A percentile compares a stretch with the other conserved stretches of the same genome.
phyloP scores from a whole-genome alignment of 2,888 invertebrate genomes.

The Venusia cambrica region DNA sequence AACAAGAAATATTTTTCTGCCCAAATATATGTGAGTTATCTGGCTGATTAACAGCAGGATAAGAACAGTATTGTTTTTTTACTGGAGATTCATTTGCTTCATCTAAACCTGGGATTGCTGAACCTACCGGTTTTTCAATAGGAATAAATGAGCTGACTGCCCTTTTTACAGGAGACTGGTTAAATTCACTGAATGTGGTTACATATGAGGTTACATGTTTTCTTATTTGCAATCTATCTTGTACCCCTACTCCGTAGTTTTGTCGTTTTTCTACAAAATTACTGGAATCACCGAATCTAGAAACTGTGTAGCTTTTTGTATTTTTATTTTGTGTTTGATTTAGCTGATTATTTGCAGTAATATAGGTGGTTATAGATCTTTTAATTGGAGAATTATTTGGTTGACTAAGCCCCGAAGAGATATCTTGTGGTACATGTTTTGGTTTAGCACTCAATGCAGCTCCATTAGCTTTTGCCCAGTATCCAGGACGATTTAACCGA shows the following conservation, averaged over 20 bases:
- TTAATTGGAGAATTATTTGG: conserved; percentile 12
- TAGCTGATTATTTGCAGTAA: conserved; percentile 8
- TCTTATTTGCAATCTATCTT: conserved; percentile 8
- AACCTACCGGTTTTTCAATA: conserved; percentile 8
- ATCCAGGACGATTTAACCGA: conserved; percentile 39
- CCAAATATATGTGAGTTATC: conserved; percentile 2
- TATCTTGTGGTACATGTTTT: conserved; percentile 12
- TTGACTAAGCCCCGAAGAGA: not conserved
- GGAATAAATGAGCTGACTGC: conserved; percentile 19
- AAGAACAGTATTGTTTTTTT: conserved; percentile 1
- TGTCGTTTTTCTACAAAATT: conserved; percentile 3
- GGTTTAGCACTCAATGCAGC: conserved; percentile 30
- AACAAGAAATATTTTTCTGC: not conserved
- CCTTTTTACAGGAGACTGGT: conserved; percentile 11
- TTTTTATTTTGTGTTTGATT: conserved; percentile 1
- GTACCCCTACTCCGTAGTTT: conserved; percentile 1
- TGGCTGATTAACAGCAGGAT: conserved; percentile 1
- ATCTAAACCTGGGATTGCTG: conserved; percentile 1
- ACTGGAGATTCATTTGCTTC: conserved; percentile 2
- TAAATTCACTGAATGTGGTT: conserved; percentile 3
- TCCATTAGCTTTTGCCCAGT: conserved; percentile 72
- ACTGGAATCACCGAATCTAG: not conserved
- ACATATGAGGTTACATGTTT: conserved; percentile 9
- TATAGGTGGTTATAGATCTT: conserved; percentile 9
- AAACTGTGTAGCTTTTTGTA: conserved; percentile 1